phyloP scores from a whole-genome alignment of 2,113 vertebrate genomes.

The Antigone vipio region DNA sequence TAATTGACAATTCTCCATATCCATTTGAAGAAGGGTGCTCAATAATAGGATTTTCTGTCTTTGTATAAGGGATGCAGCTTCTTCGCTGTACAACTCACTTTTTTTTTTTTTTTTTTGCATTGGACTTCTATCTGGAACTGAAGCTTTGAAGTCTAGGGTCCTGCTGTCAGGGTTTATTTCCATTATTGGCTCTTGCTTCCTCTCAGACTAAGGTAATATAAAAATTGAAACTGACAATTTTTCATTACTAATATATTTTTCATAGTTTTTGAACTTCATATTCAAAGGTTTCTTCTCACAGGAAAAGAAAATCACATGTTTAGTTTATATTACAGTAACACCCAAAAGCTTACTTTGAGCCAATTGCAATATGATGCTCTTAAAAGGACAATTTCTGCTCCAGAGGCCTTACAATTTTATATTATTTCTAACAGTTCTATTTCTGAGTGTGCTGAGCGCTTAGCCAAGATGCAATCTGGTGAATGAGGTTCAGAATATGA shows the following conservation, averaged over 20 bases:
- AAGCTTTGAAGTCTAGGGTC: not conserved
- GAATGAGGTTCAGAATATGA: conserved; percentile 43
- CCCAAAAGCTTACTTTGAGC: not conserved
- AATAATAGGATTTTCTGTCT: conserved; percentile 10
- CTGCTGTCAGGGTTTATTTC: not conserved
- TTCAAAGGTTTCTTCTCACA: not conserved
- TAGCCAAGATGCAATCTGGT: conserved; percentile 43
- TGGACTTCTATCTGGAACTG: not conserved
- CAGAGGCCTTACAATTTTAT: not conserved
- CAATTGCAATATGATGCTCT: not conserved
- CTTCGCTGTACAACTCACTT: not conserved
- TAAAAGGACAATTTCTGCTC: not conserved
- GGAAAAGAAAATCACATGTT: not conserved
- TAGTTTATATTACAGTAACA: not conserved
- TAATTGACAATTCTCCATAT: not conserved
- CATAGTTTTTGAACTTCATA: not conserved
- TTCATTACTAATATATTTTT: not conserved
- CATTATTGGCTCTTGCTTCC: not conserved
- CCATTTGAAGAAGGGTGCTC: not conserved
- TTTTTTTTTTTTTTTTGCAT: not conserved
- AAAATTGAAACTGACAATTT: not conserved
- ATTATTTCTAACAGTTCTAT: conserved; percentile 22
- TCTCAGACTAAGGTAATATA: not conserved
- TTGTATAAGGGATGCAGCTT: not conserved
- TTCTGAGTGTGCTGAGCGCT: conserved; percentile 1